Base-by-base conservation (phyloP, 2,888 invertebrate species). In the Tenthredo distinguenda region DNA sequence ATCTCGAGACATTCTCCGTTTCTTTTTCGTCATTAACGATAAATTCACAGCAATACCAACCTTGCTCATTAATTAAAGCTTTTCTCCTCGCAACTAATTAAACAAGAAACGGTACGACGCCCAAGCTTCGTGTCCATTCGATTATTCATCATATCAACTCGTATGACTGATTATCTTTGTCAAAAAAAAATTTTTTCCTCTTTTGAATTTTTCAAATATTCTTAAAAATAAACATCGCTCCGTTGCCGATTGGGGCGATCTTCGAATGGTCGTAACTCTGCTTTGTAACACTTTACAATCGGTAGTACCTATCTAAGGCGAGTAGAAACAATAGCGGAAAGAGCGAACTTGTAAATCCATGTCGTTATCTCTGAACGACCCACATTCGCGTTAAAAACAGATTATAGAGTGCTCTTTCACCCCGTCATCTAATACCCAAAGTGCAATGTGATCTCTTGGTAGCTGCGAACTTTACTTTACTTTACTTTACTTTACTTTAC, bases 371-470 rank as follows among this genome's bases (percentile, higher is more conserved):
- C 37, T 18, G 7, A 34, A 71, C 71, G 71, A 71, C 37, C 71
- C 18, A 71, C 34, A 37, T 37, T 37, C 37, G 5, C 26, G 37
- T 37, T 37, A n/a, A 37, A 31, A 71, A 71, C 7, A 71, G 26
- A 34, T 71, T 71, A 71, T 71, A 18, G 71, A n/a, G 71, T 71
- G 26, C 31, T 37, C 18, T 34, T 71, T 18, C 37, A 37, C 37
- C 71, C n/a, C 71, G 18, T 71, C 18, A 37, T 71, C 34, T 71
- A 71, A 71, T 71, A 71, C 37, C 71, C 71, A 71, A 71, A 71
- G 71, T 71, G 71, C 71, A 71, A n/a, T 71, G 71, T 71, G 71
- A 71, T n/a, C 71, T 71, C 71, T 34, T n/a, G 18, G 2, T 71
- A 71, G n/a, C 7, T 71, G 34, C 34, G n/a, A 71, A 37, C 71